Evolutionary conservation across 2,797 vertebrate species (phyloP).

Genomic region (Onychomys arenicola): DNA sequence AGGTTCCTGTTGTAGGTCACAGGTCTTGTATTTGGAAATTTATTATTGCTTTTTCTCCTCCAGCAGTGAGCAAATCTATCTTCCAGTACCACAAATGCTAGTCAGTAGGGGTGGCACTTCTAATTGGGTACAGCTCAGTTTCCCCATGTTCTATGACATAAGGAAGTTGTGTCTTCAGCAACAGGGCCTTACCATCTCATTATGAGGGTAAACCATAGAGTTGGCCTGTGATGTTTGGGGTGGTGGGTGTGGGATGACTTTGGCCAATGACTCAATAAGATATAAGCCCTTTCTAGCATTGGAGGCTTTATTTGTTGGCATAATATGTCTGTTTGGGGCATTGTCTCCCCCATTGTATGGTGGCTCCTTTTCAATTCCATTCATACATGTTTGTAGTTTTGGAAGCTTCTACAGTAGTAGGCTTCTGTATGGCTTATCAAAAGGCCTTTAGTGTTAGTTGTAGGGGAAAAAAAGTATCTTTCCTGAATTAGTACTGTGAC

Average conservation of each 20-base stretch:
- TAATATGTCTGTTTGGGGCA: neutral
- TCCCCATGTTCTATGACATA: neutral
- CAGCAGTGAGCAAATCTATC: neutral
- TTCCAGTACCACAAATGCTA: too few species aligned
- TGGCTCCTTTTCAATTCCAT: neutral
- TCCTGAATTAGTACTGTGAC: neutral
- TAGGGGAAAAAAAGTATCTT: neutral
- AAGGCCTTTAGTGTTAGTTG: neutral
- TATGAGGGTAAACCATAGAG: neutral
- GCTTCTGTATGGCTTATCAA: neutral
- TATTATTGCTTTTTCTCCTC: neutral
- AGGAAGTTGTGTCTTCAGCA: neutral
- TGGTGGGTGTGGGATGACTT: neutral
- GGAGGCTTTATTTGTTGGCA: neutral
- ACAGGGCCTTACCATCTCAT: neutral
- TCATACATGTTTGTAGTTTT: neutral
- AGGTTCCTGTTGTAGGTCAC: neutral
- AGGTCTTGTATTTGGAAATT: neutral
- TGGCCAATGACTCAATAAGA: neutral
- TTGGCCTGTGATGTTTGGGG: neutral
- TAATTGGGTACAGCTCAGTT: neutral
- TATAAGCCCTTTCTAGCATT: neutral
- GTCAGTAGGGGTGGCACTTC: neutral
- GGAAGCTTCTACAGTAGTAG: neutral
- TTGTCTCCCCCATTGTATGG: too few species aligned